These are phyloP conservation scores for Zoanthus sansibaricus DNA, from an alignment of 92 coral and sea anemone species.

Conservation along the genomic window DNA sequence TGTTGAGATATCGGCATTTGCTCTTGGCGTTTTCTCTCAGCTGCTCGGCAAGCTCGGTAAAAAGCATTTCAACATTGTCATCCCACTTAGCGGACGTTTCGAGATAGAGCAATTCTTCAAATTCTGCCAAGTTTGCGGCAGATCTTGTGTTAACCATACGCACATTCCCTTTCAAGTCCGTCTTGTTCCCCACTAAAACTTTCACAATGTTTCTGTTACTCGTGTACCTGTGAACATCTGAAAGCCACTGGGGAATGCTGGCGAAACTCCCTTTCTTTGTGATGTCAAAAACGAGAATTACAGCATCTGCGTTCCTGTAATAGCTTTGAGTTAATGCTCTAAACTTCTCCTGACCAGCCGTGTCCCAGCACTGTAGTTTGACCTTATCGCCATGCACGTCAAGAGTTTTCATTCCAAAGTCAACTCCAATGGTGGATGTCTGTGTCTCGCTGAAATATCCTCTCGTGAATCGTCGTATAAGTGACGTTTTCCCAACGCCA, in stretches of 20 bases:
- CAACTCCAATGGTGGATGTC: conserved; percentile 97
- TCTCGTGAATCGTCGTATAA: conserved; percentile 92
- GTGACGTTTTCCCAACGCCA: conserved; percentile 97
- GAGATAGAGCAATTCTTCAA: conserved; percentile 91
- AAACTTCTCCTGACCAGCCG: conserved; percentile 97
- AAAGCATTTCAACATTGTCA: conserved; percentile 89
- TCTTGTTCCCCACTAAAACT: conserved; percentile 97
- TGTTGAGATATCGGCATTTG: conserved; percentile 53
- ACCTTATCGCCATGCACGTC: conserved; percentile 96
- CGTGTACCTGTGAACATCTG: conserved; percentile 86
- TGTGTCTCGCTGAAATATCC: conserved; percentile 95
- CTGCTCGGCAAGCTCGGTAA: conserved; percentile 94
- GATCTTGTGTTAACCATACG: conserved; percentile 94
- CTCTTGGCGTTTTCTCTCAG: conserved; percentile 88
- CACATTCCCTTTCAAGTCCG: conserved; percentile 91
- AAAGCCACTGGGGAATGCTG: conserved; percentile 95
- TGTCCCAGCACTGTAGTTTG: conserved; percentile 98
- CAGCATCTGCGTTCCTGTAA: conserved; percentile 98
- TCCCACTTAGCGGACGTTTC: conserved; percentile 99
- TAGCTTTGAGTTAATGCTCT: conserved; percentile 92
- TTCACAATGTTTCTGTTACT: conserved; percentile 80
- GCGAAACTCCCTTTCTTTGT: conserved; percentile 97
- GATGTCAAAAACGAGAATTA: conserved; percentile 92
- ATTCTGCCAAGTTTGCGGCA: conserved; percentile 96
- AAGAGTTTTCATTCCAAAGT: conserved; percentile 81